Base-by-base conservation (phyloP, 2,888 invertebrate genomes). In the Caenorhabditis sp. region DNA sequence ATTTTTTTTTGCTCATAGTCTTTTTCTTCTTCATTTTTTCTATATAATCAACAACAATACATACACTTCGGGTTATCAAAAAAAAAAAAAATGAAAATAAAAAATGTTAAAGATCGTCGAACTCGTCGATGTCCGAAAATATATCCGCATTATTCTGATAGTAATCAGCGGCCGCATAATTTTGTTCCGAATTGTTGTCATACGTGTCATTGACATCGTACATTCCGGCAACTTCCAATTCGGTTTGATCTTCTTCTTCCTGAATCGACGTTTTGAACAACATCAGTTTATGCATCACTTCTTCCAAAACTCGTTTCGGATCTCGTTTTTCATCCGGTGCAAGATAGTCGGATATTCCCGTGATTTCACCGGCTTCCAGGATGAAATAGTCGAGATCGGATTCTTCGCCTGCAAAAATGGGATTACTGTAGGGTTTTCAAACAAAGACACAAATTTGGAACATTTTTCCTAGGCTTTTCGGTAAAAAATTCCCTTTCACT, bases 301-400 rank as follows among this genome's bases (percentile, higher is more conserved):
- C 92, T 87, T 94, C 93, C 54, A 97, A 89, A 64, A 96, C 92
- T 78, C 89, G 88, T 79, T 90, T 90, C 24, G 90, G 89, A 76
- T 88, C 88, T n/a, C 89, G 81, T 19, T 23, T 31, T n/a, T 68
- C n/a, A 24, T 77, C 77, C 1, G 54, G 6, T 19, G 54, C 50
- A 14, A 72, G 54, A 12, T 31, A 37, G 5, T 53, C 27, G 17
- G 87, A 85, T 36, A 93, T 90, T 67, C 92, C 92, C 60, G 93
- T 90, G 62, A 94, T 92, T 78, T 93, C 92, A 0, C 94, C 94
- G 87, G 94, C 95, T 89, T 96, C 96, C 36, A 92, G 91, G 14
- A 97, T 92, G 87, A 93, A 95, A 89, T 95, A 94, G 84, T 95
- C 94, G 76, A 97, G 88, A 87, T 96, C 95, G 69, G 92, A 92